Percentiles rank a stretch among this genome's conserved stretches.
Conservation (phyloP, 2,888 invertebrate species). For the Allacma fusca region DNA sequence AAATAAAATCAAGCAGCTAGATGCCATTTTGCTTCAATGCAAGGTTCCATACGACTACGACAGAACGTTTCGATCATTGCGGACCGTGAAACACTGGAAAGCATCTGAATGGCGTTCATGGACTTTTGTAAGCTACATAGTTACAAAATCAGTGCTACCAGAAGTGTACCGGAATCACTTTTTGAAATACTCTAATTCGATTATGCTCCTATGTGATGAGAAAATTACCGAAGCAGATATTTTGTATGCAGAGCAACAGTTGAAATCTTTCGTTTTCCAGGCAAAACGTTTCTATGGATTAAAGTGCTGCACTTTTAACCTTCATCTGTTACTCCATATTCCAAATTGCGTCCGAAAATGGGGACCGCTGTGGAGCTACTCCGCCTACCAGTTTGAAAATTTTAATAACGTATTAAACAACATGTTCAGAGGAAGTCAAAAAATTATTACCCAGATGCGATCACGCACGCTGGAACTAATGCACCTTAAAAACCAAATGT, state of each 20-base stretch:
- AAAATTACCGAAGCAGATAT: not conserved
- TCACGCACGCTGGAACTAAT: too few relatives aligned
- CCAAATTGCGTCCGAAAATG: conserved; percentile 47
- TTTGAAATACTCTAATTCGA: conserved; percentile 27
- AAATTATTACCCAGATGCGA: too few relatives aligned
- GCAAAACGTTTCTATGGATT: conserved; percentile 44
- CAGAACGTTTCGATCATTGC: conserved; percentile 33
- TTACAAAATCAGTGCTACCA: conserved; percentile 41
- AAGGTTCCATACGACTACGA: conserved; percentile 42
- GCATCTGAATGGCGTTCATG: conserved; percentile 54
- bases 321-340: conserved; percentile 46
- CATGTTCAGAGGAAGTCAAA: too few relatives aligned
- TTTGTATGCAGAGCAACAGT: not conserved
- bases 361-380: conserved; percentile 50
- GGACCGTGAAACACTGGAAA: not conserved
- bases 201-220: conserved; percentile 18
- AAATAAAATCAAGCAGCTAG: conserved; percentile 31
- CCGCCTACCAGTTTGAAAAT: conserved; percentile 50
- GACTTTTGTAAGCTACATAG: conserved; percentile 33
- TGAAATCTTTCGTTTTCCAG: too few relatives aligned
- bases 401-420: conserved; percentile 42
- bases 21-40: conserved; percentile 23
- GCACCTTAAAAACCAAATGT: too few relatives aligned
- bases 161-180: conserved; percentile 40
- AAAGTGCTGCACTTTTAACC: conserved; percentile 43